Evolutionary conservation across 2,113 vertebrate species (phyloP), one percentile per base, ranked within the genome.

Genomic region (Amphiprion percula): DNA sequence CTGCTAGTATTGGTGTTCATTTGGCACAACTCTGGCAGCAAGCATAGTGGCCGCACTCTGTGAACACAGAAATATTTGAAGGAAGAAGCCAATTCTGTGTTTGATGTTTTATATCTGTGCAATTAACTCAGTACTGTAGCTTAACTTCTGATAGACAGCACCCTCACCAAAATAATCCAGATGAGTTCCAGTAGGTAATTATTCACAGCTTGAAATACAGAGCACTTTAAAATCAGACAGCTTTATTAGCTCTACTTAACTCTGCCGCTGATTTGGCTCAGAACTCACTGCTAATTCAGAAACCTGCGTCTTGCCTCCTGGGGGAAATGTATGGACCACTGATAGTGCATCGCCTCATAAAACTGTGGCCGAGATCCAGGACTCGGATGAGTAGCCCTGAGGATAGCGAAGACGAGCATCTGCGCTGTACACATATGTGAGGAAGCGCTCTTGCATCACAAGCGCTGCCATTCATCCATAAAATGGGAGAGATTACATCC

Each of bases 401-500:
- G 44, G 69, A 72, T 62, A 53, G 68, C 7, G 56, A 44, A 49
- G 84, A 37, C 11, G 17, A 75, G 69, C 53, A 41, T 59, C 77
- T 58, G 60, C 47, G 44, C 78, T 72, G 68, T 41, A 69, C 69
- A 70, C 83, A 74, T 72, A 79, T 56, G 74, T 37, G 77, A 77
- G 77, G 58, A 73, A 47, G 74, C 4, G 17, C 82, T 67, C 69
- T 75, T 71, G 75, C 76, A 77, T 88, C 82, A 65, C 68, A 17
- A 68, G 68, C 68, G 21, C 68, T 56, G 68, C 80, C 86, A 73
- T 84, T 91, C 90, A 91, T 85, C 92, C 90, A 72, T 84, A 92
- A 91, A 91, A 93, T 87, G 75, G 75, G 68, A 81, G 81, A 90
- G 84, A 94, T 93, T 91, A 91, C 83, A 89, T 83, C 74, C 74